phyloP scores from a whole-genome alignment of 2,888 invertebrate species.

The Junonia oenone region DNA sequence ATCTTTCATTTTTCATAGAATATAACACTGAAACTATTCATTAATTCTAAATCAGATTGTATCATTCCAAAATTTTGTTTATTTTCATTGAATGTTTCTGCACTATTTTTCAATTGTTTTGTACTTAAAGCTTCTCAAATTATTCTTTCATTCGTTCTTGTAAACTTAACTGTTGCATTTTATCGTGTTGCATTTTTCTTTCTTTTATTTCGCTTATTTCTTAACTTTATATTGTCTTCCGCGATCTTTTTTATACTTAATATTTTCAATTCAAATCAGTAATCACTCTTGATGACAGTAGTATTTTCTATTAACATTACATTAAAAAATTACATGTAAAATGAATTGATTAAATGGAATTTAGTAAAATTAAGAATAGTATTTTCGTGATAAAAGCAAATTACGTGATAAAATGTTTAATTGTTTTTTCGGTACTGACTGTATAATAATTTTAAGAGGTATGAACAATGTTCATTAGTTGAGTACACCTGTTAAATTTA shows the following conservation, averaged over 20 bases:
- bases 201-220: conserved; percentile 5
- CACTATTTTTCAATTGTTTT: not conserved
- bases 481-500: conserved; percentile 73
- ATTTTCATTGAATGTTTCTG: not conserved
- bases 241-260: conserved; percentile 13
- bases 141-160: not conserved
- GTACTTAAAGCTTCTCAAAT: not conserved
- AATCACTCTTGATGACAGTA: conserved; percentile 6
- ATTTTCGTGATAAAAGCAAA: conserved; percentile 76
- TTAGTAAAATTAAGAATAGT: conserved; percentile 71
- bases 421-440: conserved; percentile 74
- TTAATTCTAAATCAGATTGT: conserved; percentile 10
- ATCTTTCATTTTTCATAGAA: conserved; percentile 18
- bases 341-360: conserved; percentile 70
- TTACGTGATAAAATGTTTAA: conserved; percentile 72
- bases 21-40: conserved; percentile 4
- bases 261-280: conserved; percentile 8
- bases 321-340: conserved; percentile 18
- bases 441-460: conserved; percentile 72
- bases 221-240: conserved; percentile 19
- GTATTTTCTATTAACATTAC: conserved; percentile 12
- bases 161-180: not conserved
- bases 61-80: conserved; percentile 13
- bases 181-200: conserved; percentile 7
- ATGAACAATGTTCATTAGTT: conserved; percentile 77